Evolutionary conservation across 2,888 invertebrate genomes (phyloP), one percentile per base, ranked within the genome.

Genomic region (Quadroppia sp.): DNA sequence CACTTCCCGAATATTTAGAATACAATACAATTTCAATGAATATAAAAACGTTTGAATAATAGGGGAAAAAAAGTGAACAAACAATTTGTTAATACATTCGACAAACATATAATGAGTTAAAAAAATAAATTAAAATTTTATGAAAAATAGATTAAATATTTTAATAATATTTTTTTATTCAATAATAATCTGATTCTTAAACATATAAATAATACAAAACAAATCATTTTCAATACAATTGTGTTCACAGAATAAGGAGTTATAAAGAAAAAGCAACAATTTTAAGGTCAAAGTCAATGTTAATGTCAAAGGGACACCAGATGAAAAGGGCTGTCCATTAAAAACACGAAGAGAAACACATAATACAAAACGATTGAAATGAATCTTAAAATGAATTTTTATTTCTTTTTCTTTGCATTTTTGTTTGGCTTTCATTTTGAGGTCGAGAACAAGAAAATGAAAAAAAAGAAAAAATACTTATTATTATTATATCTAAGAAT

Each of bases 1-100:
- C 50, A 50, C 50, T 50, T 50, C 50, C 50, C 50, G n/a, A 50
- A 50, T 50, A 20, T 50, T 50, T n/a, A n/a, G n/a, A n/a, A n/a
- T n/a, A n/a, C n/a, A n/a, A n/a, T n/a, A n/a, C n/a, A 20, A 20
- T 20, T 9, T 11, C 15, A 50, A 50, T 23, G 50, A 45, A 15
- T 11, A 15, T 9, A 13, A 45, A 45, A 45, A 45, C 9, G 2
- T 45, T 4, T 45, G 45, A 45, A 45, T 17, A 45, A 45, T 45
- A n/a, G 13, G 9, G 9, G 45, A 6, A 50, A 50, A 45, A 50
- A 50, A 50, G 50, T 45, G 13, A 50, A 20, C 23, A 50, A 50
- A 50, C 2, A 20, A 3, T 6, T 23, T 50, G 17, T 30, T 28
- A 59, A 59, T 28, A 6, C 9, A 30, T 59, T 59, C 28, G 4